Evolutionary conservation across 1,140 invertebrate species (phyloP).

Genomic region (Thaumatotibia leucotreta): DNA sequence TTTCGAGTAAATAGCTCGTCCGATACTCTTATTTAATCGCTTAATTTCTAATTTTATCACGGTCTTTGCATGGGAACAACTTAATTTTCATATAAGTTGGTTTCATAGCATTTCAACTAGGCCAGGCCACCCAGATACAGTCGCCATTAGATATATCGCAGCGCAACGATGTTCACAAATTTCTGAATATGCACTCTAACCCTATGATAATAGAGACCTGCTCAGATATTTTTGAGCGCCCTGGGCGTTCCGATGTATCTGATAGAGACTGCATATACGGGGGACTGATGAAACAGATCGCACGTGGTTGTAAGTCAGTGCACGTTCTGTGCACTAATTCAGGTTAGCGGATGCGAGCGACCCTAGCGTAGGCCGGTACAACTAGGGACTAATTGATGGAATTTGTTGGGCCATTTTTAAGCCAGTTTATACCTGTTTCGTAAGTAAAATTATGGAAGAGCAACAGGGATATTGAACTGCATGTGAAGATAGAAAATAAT

Average conservation of each 20-base stretch:
- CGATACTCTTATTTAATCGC: background rate
- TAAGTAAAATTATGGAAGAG: background rate
- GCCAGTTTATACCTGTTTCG: background rate
- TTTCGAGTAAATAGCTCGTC: too few species aligned
- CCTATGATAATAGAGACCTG: too few species aligned
- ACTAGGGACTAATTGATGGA: background rate
- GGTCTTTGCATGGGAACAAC: background rate
- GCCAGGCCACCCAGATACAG: too few species aligned
- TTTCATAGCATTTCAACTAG: background rate
- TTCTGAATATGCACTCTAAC: too few species aligned
- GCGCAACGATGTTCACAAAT: too few species aligned
- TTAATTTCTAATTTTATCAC: background rate
- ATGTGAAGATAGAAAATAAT: too few species aligned
- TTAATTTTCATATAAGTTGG: background rate
- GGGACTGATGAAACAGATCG: background rate
- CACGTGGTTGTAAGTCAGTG: background rate
- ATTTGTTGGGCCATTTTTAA: background rate
- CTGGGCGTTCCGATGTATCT: too few species aligned
- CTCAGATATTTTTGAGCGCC: too few species aligned
- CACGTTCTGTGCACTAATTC: conserved; percentile 2
- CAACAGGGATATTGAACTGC: background rate
- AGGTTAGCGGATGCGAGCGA: conserved; percentile 11
- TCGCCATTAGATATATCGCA: too few species aligned
- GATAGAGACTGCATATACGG: too few species aligned
- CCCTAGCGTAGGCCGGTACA: background rate